These are phyloP conservation scores for Drosophila histrio DNA, from an alignment of 2,888 invertebrate genomes.

Conservation along the genomic window DNA sequence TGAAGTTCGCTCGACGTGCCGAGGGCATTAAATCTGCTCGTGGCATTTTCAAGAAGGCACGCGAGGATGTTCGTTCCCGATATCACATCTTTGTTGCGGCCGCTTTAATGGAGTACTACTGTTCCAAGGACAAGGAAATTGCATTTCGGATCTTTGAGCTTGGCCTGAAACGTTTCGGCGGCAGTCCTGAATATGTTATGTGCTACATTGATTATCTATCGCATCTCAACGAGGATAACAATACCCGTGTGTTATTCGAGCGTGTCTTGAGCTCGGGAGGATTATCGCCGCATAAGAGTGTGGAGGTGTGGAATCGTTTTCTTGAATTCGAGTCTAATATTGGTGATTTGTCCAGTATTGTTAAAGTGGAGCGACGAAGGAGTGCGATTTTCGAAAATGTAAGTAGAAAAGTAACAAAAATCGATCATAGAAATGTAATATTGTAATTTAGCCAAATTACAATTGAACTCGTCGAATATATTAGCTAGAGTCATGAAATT, in stretches of 20 bases:
- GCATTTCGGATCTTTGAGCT: slow-evolving; percentile 98
- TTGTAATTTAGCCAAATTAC: too few species aligned
- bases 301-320: slow-evolving; percentile 99
- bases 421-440: neutral
- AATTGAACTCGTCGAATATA: neutral
- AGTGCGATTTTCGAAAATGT: slow-evolving; percentile 96
- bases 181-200: slow-evolving; percentile 96
- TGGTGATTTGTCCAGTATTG: slow-evolving; percentile 97
- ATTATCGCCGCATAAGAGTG: slow-evolving; percentile 95
- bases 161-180: slow-evolving; percentile 97
- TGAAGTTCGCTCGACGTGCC: slow-evolving; percentile 98
- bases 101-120: slow-evolving; percentile 99
- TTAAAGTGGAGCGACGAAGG: slow-evolving; percentile 97
- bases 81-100: slow-evolving; percentile 98
- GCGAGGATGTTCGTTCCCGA: slow-evolving; percentile 93
- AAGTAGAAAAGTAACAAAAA: slow-evolving; percentile 32
- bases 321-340: slow-evolving; percentile 99
- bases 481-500: neutral
- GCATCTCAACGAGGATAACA: slow-evolving; percentile 99
- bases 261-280: slow-evolving; percentile 96
- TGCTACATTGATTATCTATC: slow-evolving; percentile 98
- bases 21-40: slow-evolving; percentile 99
- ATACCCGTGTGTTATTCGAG: slow-evolving; percentile 99
- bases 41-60: slow-evolving; percentile 96
- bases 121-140: slow-evolving; percentile 98